Conservation (phyloP, 2,797 vertebrate species). For the Odontamblyopus rebecca region DNA sequence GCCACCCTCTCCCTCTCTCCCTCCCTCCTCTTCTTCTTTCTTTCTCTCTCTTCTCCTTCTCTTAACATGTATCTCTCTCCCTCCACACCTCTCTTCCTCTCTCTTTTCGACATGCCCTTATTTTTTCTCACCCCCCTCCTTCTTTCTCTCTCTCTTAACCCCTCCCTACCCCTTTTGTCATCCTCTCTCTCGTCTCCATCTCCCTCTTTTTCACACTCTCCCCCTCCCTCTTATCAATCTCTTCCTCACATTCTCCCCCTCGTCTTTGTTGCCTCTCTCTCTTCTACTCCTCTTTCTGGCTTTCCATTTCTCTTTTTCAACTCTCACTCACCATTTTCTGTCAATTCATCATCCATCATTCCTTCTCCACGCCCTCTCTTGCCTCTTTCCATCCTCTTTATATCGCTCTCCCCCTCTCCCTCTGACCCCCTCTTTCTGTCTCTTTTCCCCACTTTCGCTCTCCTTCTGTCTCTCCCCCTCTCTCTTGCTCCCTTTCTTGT, state of each 20-base stretch:
- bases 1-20: conserved; percentile 65
- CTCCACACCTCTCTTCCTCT: neutral
- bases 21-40: conserved; percentile 5
- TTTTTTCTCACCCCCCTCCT: conserved; percentile 64
- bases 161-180: neutral
- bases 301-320: too few species aligned
- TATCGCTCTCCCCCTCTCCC: neutral
- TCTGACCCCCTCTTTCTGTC: neutral
- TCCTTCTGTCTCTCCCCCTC: neutral
- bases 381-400: too few species aligned
- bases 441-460: neutral
- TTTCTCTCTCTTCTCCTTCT: conserved; percentile 16
- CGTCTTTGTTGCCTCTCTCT: neutral
- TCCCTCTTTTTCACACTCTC: neutral
- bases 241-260: neutral
- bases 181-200: too few species aligned
- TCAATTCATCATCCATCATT: too few species aligned
- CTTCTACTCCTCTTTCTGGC: neutral
- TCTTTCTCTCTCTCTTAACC: neutral
- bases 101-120: too few species aligned
- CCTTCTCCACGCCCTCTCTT: too few species aligned
- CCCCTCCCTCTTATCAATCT: neutral
- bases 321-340: too few species aligned
- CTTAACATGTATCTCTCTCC: neutral
- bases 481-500: too few species aligned